Evolutionary conservation across 2,888 invertebrate genomes (phyloP).

Genomic region (Sepioteuthis lessoniana): DNA sequence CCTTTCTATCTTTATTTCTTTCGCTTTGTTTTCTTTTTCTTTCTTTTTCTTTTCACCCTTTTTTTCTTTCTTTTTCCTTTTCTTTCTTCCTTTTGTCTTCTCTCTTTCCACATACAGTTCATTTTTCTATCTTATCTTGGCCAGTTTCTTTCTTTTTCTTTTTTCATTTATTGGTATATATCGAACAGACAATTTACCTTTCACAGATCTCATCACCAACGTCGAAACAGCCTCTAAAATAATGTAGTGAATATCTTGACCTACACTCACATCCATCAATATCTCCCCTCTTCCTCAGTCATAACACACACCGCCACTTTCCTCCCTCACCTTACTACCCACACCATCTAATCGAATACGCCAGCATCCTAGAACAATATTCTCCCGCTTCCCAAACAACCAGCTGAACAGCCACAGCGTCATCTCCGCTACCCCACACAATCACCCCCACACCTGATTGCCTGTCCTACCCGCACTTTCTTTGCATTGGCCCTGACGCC

Average conservation of each 20-base stretch:
- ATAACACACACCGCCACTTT: neutral
- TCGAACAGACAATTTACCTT: slow-evolving; percentile 12
- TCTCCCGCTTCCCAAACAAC: slow-evolving; percentile 17
- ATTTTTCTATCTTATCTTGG: neutral
- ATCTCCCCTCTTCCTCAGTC: neutral
- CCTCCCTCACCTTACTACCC: neutral
- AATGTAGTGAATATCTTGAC: slow-evolving; percentile 1
- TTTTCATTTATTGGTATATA: neutral
- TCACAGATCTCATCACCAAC: slow-evolving; percentile 33
- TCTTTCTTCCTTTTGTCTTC: neutral
- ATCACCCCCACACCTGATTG: neutral
- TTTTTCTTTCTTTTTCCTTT: neutral
- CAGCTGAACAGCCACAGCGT: neutral
- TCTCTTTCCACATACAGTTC: neutral
- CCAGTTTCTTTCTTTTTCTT: neutral
- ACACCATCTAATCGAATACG: neutral
- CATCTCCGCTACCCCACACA: neutral
- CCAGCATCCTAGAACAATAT: neutral
- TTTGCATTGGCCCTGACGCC: slow-evolving; percentile 20
- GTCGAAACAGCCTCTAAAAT: slow-evolving; percentile 20
- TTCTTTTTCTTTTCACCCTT: no score
- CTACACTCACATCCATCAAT: slow-evolving; percentile 33
- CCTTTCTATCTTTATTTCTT: neutral
- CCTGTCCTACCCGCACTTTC: neutral
- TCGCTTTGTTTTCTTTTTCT: neutral